Evolutionary conservation across 35 echinoderm and acorn worm genomes (phyloP).

Genomic region (Acanthaster planci): DNA sequence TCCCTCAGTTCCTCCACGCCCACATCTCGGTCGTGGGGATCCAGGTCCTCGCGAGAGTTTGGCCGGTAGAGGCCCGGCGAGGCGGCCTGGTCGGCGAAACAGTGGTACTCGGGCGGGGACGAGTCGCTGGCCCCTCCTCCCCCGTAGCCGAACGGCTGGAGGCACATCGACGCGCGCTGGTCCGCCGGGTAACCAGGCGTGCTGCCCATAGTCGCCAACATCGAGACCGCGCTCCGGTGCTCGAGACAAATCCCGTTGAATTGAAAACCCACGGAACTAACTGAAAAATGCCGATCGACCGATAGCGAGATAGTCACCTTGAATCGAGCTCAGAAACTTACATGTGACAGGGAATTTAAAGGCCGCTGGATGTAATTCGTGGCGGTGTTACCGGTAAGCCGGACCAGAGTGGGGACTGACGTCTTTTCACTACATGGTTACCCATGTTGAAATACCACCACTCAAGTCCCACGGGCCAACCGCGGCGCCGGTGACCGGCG

Average conservation of each 20-base stretch:
- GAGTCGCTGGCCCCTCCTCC: too few relatives aligned
- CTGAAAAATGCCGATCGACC: too few relatives aligned
- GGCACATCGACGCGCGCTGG: not conserved
- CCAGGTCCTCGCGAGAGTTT: slow-evolving; percentile 12
- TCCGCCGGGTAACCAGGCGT: slow-evolving; percentile 8
- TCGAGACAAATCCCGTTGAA: not conserved
- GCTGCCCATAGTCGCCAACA: slow-evolving; percentile 22
- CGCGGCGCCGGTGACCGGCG: not conserved
- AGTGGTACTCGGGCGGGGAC: slow-evolving; percentile 2
- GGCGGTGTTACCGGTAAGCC: not conserved
- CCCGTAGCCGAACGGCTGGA: slow-evolving; percentile 1
- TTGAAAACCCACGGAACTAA: too few relatives aligned
- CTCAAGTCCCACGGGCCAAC: slow-evolving; percentile 19
- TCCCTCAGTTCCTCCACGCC: not conserved
- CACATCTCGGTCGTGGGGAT: slow-evolving; percentile 3
- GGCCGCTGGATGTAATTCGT: not conserved
- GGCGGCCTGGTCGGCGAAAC: slow-evolving; percentile 12
- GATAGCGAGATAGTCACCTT: not conserved
- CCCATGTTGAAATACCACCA: slow-evolving; percentile 33
- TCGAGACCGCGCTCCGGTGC: not conserved
- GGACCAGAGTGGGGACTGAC: not conserved
- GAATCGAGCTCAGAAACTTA: not conserved
- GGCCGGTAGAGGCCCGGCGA: slow-evolving; percentile 10
- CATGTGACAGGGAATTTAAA: not conserved
- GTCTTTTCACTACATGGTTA: slow-evolving; percentile 26